Evolutionary conservation across 2,888 invertebrate genomes (phyloP).

Genomic region (Synergus gifuensis): DNA sequence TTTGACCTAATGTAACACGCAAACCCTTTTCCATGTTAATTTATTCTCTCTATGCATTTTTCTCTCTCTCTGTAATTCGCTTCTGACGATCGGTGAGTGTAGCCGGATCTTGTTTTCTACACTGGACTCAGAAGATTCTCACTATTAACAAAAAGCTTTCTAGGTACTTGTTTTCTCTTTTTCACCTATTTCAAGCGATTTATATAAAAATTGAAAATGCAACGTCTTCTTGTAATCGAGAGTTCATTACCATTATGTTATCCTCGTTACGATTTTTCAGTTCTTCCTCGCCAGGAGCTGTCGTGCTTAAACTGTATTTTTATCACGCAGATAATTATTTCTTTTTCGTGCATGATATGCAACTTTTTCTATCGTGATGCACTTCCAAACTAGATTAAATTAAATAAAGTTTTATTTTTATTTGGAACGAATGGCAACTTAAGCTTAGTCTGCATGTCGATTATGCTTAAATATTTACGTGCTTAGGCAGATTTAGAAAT

Average conservation of each 20-base stretch:
- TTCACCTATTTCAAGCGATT: conserved; percentile 21
- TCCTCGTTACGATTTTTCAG: conserved; percentile 9
- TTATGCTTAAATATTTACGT: conserved; percentile 4
- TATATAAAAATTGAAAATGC: conserved; percentile 22
- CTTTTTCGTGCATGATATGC: conserved; percentile 22
- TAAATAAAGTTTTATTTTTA: not conserved
- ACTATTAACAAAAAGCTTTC: conserved; percentile 76
- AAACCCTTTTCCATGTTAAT: conserved; percentile 56
- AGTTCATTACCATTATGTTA: conserved; percentile 20
- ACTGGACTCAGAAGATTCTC: conserved; percentile 76
- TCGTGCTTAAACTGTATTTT: conserved; percentile 29
- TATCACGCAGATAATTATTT: conserved; percentile 20
- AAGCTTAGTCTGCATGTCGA: conserved; percentile 3
- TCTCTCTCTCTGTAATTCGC: conserved; percentile 70
- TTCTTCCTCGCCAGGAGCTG: conserved; percentile 31
- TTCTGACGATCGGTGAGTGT: conserved; percentile 74
- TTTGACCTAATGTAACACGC: not conserved
- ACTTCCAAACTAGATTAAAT: not conserved
- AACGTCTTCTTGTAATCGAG: conserved; percentile 39
- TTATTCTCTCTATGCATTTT: conserved; percentile 70
- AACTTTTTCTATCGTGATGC: not conserved
- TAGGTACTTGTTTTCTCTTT: conserved; percentile 68
- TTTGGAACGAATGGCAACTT: not conserved
- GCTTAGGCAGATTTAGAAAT: not conserved
- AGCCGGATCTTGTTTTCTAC: conserved; percentile 76